A percentile compares a stretch with the other conserved stretches of the same genome.
phyloP scores from a whole-genome alignment of 2,113 vertebrate species.

The Mirounga angustirostris region DNA sequence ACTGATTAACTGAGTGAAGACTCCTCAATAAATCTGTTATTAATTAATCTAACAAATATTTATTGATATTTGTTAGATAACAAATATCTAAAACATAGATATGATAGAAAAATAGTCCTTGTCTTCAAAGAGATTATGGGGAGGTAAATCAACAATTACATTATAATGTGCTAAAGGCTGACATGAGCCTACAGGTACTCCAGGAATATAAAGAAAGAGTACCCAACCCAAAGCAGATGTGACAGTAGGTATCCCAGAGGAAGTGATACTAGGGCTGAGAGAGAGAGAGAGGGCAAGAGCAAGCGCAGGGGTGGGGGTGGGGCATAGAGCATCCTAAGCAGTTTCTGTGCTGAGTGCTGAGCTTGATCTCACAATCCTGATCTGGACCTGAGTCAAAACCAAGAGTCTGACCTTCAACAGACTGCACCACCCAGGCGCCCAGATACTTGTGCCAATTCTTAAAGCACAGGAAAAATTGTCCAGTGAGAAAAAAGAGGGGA shows the following conservation, averaged over 20 bases:
- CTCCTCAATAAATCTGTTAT: background rate
- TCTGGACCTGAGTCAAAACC: background rate
- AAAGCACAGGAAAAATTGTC: background rate
- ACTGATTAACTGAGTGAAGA: background rate
- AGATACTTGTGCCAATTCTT: background rate
- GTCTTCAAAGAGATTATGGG: background rate
- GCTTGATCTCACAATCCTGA: background rate
- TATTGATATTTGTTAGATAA: background rate
- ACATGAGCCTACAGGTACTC: background rate
- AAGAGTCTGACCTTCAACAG: background rate
- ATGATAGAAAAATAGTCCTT: background rate
- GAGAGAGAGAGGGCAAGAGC: too few relatives aligned
- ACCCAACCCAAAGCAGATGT: background rate
- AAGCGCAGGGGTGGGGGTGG: background rate
- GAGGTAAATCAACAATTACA: background rate
- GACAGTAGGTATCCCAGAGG: background rate
- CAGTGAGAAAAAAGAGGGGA: background rate
- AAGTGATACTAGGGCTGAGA: background rate
- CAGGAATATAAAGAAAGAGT: background rate
- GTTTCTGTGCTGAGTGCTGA: background rate
- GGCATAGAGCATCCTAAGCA: background rate
- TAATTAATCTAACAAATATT: background rate
- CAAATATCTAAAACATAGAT: background rate
- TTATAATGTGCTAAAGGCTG: background rate
- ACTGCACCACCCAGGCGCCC: background rate